phyloP scores from a whole-genome alignment of 2,113 vertebrate species.

The Reinhardtius hippoglossoides region DNA sequence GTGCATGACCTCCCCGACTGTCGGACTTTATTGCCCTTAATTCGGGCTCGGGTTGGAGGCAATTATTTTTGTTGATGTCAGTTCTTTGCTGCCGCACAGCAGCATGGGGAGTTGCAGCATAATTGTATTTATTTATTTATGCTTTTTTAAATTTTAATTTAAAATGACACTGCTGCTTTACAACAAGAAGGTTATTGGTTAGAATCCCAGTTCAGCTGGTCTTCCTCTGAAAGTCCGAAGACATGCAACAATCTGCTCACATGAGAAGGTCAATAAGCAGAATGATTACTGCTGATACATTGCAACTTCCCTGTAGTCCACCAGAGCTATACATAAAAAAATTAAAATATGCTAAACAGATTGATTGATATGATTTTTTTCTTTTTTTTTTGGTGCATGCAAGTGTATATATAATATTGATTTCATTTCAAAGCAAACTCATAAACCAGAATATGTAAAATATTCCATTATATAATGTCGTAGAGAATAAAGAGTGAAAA shows the following conservation, averaged over 20 bases:
- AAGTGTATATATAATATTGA: background rate
- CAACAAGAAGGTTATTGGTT: background rate
- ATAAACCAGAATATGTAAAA: constrained; percentile 1
- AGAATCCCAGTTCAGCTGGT: background rate
- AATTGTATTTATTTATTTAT: constrained; percentile 30
- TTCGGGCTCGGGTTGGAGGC: constrained; percentile 44
- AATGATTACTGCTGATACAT: background rate
- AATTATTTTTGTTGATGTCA: constrained; percentile 45
- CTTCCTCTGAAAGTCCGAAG: background rate
- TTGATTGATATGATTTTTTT: no score
- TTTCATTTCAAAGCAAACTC: constrained; percentile 3
- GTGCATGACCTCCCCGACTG: constrained; percentile 39
- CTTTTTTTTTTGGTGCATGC: constrained; percentile 11
- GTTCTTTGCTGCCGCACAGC: background rate
- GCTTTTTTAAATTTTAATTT: background rate
- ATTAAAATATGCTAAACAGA: background rate
- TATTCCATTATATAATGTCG: background rate
- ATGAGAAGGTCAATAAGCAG: constrained; percentile 24
- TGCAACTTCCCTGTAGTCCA: no score
- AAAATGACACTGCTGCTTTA: no score
- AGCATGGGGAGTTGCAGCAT: constrained; percentile 2
- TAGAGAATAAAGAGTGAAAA: background rate
- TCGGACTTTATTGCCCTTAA: constrained; percentile 53
- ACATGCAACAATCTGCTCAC: constrained; percentile 17
- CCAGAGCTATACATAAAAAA: background rate